Conservation (phyloP, 2,113 vertebrate species). For the Phrynocephalus versicolor region DNA sequence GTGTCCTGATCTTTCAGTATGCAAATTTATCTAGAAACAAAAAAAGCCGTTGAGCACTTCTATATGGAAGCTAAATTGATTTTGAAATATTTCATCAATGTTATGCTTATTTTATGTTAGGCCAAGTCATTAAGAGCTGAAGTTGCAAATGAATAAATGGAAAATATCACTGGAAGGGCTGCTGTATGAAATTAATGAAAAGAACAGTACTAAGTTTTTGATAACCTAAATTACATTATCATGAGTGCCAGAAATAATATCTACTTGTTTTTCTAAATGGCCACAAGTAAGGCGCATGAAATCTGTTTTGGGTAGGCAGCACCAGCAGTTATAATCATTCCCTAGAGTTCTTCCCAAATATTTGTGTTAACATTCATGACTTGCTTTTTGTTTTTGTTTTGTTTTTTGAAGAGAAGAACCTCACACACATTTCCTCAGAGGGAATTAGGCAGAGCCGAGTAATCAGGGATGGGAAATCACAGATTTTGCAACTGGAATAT, state of each 20-base stretch:
- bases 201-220: constrained; percentile 31
- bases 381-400: background rate
- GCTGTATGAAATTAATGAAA: constrained; percentile 24
- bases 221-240: background rate
- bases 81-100: constrained; percentile 44
- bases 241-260: background rate
- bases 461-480: no score
- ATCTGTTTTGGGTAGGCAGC: background rate
- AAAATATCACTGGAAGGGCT: constrained; percentile 11
- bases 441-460: no score
- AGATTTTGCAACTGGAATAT: no score
- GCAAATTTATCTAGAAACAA: constrained; percentile 33
- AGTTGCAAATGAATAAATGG: constrained; percentile 30
- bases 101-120: constrained; percentile 30
- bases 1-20: constrained; percentile 32
- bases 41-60: constrained; percentile 36
- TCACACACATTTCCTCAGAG: no score
- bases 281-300: background rate
- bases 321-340: background rate
- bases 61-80: constrained; percentile 42
- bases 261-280: background rate
- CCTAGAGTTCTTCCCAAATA: background rate
- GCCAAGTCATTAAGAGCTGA: constrained; percentile 27
- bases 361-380: background rate
- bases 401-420: background rate